Evolutionary conservation across 2,888 invertebrate genomes (phyloP), one percentile per base, ranked within the genome.

Genomic region (Chymomyza caudatula): DNA sequence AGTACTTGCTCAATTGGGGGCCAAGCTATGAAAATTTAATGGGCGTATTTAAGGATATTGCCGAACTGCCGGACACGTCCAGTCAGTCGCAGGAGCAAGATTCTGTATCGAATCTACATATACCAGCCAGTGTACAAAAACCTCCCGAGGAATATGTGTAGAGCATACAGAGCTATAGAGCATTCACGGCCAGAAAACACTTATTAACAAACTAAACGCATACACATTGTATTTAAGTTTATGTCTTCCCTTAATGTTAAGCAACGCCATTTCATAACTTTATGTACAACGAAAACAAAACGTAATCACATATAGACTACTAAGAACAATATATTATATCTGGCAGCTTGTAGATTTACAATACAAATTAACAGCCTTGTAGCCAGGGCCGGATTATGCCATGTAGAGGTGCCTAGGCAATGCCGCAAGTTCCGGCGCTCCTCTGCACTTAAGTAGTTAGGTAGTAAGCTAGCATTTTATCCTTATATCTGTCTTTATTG

Each of bases 1-100:
- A 98, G 88, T 97, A 97, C 88, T 91, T 98, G 74, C 92, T 98
- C 64, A 98, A 98, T 90, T 98, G 98, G 97, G 97, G 98, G 6
- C 97, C 97, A 19, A 98, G 97, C 91, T 98, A 97, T 90, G 97
- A 98, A 90, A 97, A 96, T 89, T 93, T 98, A 88, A 97, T 97
- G 72, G 97, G 98, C 23, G 98, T 98, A 56, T 98, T 98, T 88
- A 97, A 96, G 91, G 98, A 98, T 91, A 98, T 98, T 85, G 98
- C 97, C 53, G 97, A 97, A 91, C 91, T 98, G 78, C 98, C 98
- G 3, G 97, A 98, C 88, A 92, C 94, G 55, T 94, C 94, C 20
- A 94, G 94, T 77, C 94, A 94, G 69, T 92, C 95, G 78, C 93
- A 95, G 86, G 93, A 95, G 73, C 93, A 95, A 11, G 80, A 85